Conservation (phyloP, 1,140 invertebrate species). For the Chironomus striatipennis region DNA sequence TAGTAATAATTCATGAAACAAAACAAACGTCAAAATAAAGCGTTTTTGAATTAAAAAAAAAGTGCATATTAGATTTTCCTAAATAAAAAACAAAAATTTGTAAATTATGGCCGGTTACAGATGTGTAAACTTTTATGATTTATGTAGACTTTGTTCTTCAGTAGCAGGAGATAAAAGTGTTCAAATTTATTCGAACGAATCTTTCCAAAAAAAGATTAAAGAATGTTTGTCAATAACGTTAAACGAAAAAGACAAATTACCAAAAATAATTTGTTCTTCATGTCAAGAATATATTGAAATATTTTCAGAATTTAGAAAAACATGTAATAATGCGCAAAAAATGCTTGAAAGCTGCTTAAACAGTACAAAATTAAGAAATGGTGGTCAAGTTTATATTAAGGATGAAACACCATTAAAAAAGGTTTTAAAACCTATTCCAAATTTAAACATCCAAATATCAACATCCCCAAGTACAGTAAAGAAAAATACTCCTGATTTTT, state of each 20-base stretch:
- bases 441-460: constrained; percentile 31
- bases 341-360: constrained; percentile 59
- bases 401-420: constrained; percentile 41
- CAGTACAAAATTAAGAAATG: constrained; percentile 52
- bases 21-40: no score
- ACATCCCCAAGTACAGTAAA: constrained; percentile 32
- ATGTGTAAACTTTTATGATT: constrained; percentile 59
- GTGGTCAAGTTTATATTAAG: constrained; percentile 53
- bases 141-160: constrained; percentile 58
- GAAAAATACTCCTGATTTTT: constrained; percentile 29
- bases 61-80: no score
- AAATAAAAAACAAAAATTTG: not conserved
- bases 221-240: constrained; percentile 55
- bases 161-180: constrained; percentile 49
- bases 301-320: constrained; percentile 51
- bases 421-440: constrained; percentile 26
- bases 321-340: constrained; percentile 55
- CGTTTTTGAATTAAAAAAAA: no score
- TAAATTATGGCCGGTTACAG: constrained; percentile 51
- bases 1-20: no score
- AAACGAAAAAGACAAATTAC: constrained; percentile 56
- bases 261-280: constrained; percentile 58
- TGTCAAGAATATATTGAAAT: constrained; percentile 55
- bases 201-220: constrained; percentile 54
- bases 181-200: constrained; percentile 57